phyloP scores from a whole-genome alignment of 2,888 invertebrate species.

The Desoria tigrina region DNA sequence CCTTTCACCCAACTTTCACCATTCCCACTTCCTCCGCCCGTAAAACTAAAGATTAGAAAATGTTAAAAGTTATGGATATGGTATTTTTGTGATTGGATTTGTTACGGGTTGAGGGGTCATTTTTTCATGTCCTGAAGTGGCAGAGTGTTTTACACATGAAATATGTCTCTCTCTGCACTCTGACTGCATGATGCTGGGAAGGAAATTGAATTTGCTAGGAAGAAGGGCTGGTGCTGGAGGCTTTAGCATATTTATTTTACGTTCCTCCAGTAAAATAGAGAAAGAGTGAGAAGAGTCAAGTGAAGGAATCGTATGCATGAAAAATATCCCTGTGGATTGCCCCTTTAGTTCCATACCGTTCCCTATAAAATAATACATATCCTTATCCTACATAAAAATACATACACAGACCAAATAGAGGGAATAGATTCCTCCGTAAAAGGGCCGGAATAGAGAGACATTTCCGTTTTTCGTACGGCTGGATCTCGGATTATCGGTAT shows the following conservation, averaged over 20 bases:
- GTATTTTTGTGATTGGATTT: conserved; percentile 23
- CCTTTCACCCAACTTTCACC: too few species aligned
- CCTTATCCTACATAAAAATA: neutral
- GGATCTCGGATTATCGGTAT: conserved; percentile 52
- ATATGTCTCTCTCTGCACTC: conserved; percentile 50
- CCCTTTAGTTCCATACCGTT: conserved; percentile 20
- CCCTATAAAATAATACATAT: neutral
- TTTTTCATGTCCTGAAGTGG: conserved; percentile 46
- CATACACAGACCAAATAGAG: neutral
- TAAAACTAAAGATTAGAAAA: neutral
- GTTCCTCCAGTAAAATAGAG: neutral
- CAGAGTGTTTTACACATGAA: conserved; percentile 52
- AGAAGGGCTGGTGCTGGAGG: conserved; percentile 44
- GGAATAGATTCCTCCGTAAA: conserved; percentile 6
- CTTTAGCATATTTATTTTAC: conserved; percentile 53
- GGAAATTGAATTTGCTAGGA: conserved; percentile 53
- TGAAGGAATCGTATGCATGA: conserved; percentile 54
- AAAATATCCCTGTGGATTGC: conserved; percentile 53
- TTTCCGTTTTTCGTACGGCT: conserved; percentile 10
- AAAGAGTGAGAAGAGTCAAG: conserved; percentile 28
- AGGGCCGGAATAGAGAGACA: neutral
- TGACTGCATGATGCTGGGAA: conserved; percentile 48
- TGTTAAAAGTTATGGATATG: conserved; percentile 20
- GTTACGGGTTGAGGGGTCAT: conserved; percentile 36
- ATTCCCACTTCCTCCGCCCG: neutral